These are phyloP conservation scores for Hyles euphorbiae DNA, from an alignment of 1,140 invertebrate species.

Conservation along the genomic window DNA sequence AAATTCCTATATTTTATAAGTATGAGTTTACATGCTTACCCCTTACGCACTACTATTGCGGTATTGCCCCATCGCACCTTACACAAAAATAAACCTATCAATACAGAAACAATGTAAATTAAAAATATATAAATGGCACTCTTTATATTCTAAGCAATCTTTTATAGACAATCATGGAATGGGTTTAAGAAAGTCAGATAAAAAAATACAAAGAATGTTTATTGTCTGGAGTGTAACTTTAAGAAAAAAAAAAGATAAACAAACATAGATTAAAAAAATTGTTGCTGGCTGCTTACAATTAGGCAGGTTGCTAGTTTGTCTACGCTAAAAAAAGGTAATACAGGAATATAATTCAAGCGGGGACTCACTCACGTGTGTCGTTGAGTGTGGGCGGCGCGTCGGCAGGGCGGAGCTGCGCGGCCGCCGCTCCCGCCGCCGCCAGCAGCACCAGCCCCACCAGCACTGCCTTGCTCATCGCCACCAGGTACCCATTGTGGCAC, in stretches of 20 bases:
- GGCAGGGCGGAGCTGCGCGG: conserved; percentile 60
- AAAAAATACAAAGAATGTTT: background rate
- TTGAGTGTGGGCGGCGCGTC: conserved; percentile 58
- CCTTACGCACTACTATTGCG: too few relatives aligned
- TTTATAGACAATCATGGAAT: too few relatives aligned
- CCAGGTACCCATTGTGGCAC: conserved; percentile 36
- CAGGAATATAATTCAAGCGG: background rate
- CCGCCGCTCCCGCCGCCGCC: conserved; percentile 40
- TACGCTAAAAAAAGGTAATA: background rate
- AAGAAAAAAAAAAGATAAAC: background rate
- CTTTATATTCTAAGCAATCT: too few relatives aligned
- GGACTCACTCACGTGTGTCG: conserved; percentile 65
- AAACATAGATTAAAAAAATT: background rate
- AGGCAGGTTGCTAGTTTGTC: too few relatives aligned
- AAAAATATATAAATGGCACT: too few relatives aligned
- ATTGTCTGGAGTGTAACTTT: background rate
- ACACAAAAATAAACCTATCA: too few relatives aligned
- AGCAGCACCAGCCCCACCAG: conserved; percentile 52
- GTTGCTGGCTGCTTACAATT: too few relatives aligned
- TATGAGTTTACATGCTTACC: too few relatives aligned
- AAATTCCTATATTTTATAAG: too few relatives aligned
- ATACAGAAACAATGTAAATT: too few relatives aligned
- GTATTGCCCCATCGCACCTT: too few relatives aligned
- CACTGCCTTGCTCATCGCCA: conserved; percentile 52
- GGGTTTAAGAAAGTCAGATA: too few relatives aligned